Evolutionary conservation across 2,888 invertebrate species (phyloP).

Genomic region (Troides helena): DNA sequence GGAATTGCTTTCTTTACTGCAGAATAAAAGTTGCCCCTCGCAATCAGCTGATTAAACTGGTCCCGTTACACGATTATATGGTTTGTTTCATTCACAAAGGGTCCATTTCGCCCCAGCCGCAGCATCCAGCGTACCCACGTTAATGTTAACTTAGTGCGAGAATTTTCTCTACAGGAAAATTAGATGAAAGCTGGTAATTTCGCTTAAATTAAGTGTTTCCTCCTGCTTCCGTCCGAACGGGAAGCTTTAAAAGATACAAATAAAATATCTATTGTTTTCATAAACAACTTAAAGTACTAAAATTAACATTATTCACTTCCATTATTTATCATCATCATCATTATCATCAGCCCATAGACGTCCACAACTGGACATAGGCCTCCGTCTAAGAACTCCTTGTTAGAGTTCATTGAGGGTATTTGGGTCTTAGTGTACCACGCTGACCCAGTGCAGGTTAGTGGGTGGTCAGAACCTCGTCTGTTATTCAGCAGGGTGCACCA

Average conservation of each 20-base stretch:
- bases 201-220: conserved; percentile 44
- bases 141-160: conserved; percentile 34
- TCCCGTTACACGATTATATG: conserved; percentile 31
- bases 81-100: conserved; percentile 32
- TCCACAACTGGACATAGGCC: no score
- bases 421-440: no score
- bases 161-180: conserved; percentile 46
- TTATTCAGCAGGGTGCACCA: no score
- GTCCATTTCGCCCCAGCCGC: conserved; percentile 33
- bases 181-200: conserved; percentile 50
- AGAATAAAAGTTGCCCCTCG: conserved; percentile 56
- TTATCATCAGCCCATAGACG: no score
- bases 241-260: not conserved
- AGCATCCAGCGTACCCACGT: conserved; percentile 28
- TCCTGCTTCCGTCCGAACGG: conserved; percentile 22
- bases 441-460: no score
- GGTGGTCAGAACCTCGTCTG: no score
- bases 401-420: no score
- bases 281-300: no score
- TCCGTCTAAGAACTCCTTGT: no score
- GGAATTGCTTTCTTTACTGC: conserved; percentile 61
- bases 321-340: no score
- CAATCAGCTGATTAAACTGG: conserved; percentile 54
- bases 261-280: no score
- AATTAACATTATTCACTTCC: no score